Percentiles rank a stretch among this genome's conserved stretches.
Conservation (phyloP, 1,140 invertebrate species). For the Palaemon carinicauda region DNA sequence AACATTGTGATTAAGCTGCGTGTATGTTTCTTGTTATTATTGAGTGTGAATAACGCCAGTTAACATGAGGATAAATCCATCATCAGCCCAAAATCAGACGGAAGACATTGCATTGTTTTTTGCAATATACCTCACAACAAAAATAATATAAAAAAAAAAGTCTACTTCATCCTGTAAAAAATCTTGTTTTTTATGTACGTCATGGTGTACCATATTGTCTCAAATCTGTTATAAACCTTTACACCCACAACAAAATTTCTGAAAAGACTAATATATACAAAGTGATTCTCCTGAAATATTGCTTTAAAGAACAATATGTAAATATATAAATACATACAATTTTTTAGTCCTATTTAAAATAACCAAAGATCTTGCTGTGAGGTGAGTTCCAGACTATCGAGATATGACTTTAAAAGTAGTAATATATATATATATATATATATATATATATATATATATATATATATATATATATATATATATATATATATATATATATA, state of each 20-base stretch:
- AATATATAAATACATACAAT: conserved; percentile 53
- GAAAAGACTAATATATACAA: conserved; percentile 29
- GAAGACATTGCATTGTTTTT: too few species aligned
- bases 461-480: background rate
- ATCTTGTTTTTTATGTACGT: conserved; percentile 38
- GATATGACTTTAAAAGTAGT: background rate
- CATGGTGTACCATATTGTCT: conserved; percentile 39
- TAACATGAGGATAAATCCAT: too few species aligned
- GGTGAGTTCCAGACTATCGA: background rate
- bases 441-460: background rate
- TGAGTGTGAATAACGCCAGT: conserved; percentile 25
- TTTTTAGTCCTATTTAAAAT: conserved; percentile 33
- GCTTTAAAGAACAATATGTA: conserved; percentile 35
- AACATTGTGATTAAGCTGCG: conserved; percentile 23
- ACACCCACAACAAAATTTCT: background rate
- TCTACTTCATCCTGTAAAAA: conserved; percentile 42
- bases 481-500: background rate
- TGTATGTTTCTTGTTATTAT: conserved; percentile 36
- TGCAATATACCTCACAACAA: too few species aligned
- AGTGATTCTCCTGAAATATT: conserved; percentile 45
- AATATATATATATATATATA: background rate
- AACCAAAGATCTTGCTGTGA: conserved; percentile 42
- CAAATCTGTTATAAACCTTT: background rate
- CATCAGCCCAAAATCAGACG: too few species aligned
- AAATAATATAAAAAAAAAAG: conserved; percentile 7